Base-by-base conservation (phyloP, 2,113 vertebrate species). In the Cairina moschata region DNA sequence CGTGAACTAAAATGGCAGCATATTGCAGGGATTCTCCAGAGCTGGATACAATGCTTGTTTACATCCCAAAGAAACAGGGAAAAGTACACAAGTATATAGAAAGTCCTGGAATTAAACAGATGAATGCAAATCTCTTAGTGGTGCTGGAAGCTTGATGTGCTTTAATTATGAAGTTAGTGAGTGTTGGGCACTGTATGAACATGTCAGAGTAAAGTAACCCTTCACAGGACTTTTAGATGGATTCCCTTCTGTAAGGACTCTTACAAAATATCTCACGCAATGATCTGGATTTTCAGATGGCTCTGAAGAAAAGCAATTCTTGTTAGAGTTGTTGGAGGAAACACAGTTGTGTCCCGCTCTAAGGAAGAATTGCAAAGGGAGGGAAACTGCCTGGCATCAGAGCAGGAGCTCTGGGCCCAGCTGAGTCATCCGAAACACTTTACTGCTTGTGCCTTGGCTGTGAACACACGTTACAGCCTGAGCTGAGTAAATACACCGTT, bases 371-470 rank as follows among this genome's bases (percentile, higher is more conserved):
- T 85, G n/a, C 11, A 17, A 54, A 83, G 46, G 14, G 52, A 78
- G 26, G 56, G 90, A 48, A 46, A 21, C 40, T 76, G 40, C 59
- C 67, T 95, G 82, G 85, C 87, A 88, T 59, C 28, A 36, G 63
- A 91, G 15, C 29, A 67, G 59, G 44, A 74, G 11, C 48, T 87
- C 46, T 73, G 71, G 54, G 66, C 69, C 62, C 77, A 42, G 42
- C 8, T 21, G 42, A 91, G 80, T 88, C 4, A 58, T 86, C 81
- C 78, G 52, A 78, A 89, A 59, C 11, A 17, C 31, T 92, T 95
- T 46, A 83, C 50, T 85, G 79, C 87, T 85, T 55, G n/a, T 80
- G 58, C 54, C 34, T 93, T 96, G 91, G 86, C 86, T 91, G 42
- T 0, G 0, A 93, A 54, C 52, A 59, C 17, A 1, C 12, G 28